Percentiles rank a stretch among this genome's conserved stretches.
phyloP scores from a whole-genome alignment of 2,888 invertebrate genomes.

The Polylopha cassiicola region DNA sequence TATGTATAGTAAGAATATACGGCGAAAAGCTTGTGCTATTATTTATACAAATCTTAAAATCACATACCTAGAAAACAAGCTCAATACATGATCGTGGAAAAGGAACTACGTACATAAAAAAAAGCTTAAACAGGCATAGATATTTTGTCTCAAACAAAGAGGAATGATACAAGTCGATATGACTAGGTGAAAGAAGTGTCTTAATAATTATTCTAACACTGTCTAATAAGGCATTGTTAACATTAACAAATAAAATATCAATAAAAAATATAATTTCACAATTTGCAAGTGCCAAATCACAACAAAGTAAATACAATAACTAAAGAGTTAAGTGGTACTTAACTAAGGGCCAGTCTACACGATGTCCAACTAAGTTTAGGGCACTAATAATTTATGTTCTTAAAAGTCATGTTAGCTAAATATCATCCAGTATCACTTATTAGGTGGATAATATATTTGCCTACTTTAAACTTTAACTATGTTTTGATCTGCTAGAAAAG shows the following conservation, averaged over 20 bases:
- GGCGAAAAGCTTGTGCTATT: slow-evolving; percentile 19
- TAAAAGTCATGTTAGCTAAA: no score
- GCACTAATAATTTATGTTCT: no score
- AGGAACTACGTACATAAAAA: slow-evolving; percentile 16
- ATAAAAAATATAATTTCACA: slow-evolving; percentile 15
- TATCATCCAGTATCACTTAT: no score
- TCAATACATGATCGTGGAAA: slow-evolving; percentile 18
- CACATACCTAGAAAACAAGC: slow-evolving; percentile 30
- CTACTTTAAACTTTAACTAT: no score
- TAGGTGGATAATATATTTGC: no score
- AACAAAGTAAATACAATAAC: slow-evolving; percentile 2
- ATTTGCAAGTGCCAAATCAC: slow-evolving; percentile 3
- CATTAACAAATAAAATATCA: slow-evolving; percentile 18
- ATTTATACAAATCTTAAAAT: slow-evolving; percentile 27
- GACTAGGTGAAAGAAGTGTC: slow-evolving; percentile 48
- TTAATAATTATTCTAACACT: slow-evolving; percentile 40
- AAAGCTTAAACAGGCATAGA: slow-evolving; percentile 21
- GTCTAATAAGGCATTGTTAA: slow-evolving; percentile 57
- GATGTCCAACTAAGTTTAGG: no score
- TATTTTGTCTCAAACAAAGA: slow-evolving; percentile 1
- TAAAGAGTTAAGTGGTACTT: neutral
- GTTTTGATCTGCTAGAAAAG: no score
- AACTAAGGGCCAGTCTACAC: no score
- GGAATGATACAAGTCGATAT: slow-evolving; percentile 20
- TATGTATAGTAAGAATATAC: slow-evolving; percentile 18